Conservation (phyloP, 2,113 vertebrate species). For the Eolophus roseicapilla region DNA sequence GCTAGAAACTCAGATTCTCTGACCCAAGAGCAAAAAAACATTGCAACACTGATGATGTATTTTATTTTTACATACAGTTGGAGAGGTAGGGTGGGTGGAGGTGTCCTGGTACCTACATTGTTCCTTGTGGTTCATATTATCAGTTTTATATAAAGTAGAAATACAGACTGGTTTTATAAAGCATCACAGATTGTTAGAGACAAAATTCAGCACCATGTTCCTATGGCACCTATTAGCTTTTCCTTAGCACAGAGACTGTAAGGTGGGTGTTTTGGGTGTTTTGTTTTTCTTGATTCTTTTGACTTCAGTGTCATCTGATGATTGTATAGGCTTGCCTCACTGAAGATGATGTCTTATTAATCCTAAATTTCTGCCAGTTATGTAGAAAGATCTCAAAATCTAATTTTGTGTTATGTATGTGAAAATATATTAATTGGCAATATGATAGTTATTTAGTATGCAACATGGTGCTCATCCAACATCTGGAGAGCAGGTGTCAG, state of each 20-base stretch:
- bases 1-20: neutral
- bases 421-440: neutral
- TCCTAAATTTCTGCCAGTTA: neutral
- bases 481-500: slow-evolving; percentile 17
- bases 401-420: neutral
- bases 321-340: neutral
- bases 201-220: neutral
- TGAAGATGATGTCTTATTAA: neutral
- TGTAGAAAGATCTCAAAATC: neutral
- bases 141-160: neutral
- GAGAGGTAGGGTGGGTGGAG: neutral
- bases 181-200: neutral
- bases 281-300: neutral
- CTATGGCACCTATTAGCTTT: neutral
- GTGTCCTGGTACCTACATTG: neutral
- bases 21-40: neutral
- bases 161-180: neutral
- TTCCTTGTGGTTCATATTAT: neutral
- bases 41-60: neutral
- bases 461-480: neutral
- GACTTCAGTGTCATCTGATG: neutral
- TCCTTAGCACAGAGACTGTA: neutral
- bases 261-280: neutral
- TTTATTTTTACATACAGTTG: neutral
- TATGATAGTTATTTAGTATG: neutral